phyloP scores from a whole-genome alignment of 92 coral and sea anemone genomes.

The Epizoanthus scotinus region DNA sequence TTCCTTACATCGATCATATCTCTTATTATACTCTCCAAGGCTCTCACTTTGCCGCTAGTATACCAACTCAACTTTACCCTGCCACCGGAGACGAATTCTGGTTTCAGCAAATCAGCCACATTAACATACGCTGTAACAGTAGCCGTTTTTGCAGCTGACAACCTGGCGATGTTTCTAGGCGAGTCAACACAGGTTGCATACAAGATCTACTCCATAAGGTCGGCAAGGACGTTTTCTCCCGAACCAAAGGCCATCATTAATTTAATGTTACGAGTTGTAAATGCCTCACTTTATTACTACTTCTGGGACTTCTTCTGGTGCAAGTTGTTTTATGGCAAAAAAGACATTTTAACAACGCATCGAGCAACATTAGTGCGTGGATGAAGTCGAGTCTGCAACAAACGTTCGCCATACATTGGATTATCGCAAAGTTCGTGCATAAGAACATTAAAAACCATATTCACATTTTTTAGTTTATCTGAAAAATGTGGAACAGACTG shows the following conservation, averaged over 20 bases:
- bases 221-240: neutral
- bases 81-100: conserved; percentile 2
- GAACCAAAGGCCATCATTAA: neutral
- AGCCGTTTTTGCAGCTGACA: conserved; percentile 31
- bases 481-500: too few species aligned
- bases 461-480: too few species aligned
- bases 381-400: neutral
- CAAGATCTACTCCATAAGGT: conserved; percentile 26
- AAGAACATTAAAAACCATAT: neutral
- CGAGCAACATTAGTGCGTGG: conserved; percentile 7
- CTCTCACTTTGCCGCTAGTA: conserved; percentile 10
- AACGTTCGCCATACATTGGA: neutral
- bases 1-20: neutral
- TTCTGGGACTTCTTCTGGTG: conserved; percentile 36
- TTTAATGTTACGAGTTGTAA: conserved; percentile 27
- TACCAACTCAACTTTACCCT: conserved; percentile 34
- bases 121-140: neutral
- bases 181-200: conserved; percentile 28
- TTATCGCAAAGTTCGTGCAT: too few species aligned
- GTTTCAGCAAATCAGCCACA: conserved; percentile 1
- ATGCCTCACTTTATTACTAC: conserved; percentile 16
- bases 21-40: neutral
- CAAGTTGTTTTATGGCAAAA: conserved; percentile 21
- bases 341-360: conserved; percentile 20
- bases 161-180: conserved; percentile 7